Evolutionary conservation across 2,797 vertebrate genomes (phyloP), one percentile per base, ranked within the genome.

Genomic region (Paratrypauchen microcephalus): DNA sequence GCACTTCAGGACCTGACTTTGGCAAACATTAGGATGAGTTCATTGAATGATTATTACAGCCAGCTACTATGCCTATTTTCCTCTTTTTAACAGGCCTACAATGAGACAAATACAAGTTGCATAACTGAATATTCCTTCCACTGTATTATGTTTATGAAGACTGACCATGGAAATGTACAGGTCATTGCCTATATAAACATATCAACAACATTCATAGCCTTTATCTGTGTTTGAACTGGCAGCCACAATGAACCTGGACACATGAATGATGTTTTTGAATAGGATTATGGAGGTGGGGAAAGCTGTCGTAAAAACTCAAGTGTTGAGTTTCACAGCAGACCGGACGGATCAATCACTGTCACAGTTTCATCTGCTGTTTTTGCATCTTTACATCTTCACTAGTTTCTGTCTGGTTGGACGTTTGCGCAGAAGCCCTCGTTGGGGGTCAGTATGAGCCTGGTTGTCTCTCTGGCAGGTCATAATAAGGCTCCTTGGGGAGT

Each of bases 11-110:
- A 67, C 45, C 63, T 63, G 65, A 75, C 52, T 73, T 68, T 73
- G 74, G 75, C 79, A 68, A 64, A 26, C 26, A 1, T 9, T 63
- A 62, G 28, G 65, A 83, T 74, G 79, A 83, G 70, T 84, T 87
- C 83, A 87, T 50, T 68, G 56, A 62, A 54, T 76, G 47, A 16
- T 77, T 39, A 18, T 50, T 74, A 66, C 12, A 41, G 71, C 79
- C 64, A 81, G 26, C 72, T 58, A 11, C 69, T 39, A 28, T 47
- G 9, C 50, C 69, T 64, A 55, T 75, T 61, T 52, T 61, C 19
- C 26, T 24, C 23, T 26, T 5, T 36, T 48, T 64, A 47, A 50
- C 23, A 8, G n/a, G n/a, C 3, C 45, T 5, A 3, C 24, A 32
- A 19, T 9, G 47, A n/a, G 26, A 52, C 24, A 39, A 21, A 41